phyloP scores from a whole-genome alignment of 2,888 invertebrate genomes.

The Eupsilia transversa region DNA sequence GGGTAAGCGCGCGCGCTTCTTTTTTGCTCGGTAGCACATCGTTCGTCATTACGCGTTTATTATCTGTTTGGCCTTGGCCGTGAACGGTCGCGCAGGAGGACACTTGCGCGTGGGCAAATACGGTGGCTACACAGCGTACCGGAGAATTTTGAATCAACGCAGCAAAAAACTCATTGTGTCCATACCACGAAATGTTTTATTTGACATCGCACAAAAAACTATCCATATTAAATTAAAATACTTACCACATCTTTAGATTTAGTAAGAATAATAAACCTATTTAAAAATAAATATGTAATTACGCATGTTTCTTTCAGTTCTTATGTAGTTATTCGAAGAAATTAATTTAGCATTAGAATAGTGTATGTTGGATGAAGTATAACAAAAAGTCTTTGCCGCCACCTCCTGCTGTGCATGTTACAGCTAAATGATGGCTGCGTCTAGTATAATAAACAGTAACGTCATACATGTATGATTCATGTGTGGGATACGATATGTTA shows the following conservation, averaged over 20 bases:
- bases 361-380: constrained; percentile 35
- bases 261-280: constrained; percentile 59
- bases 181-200: constrained; percentile 67
- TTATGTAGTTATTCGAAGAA: constrained; percentile 48
- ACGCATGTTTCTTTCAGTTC: constrained; percentile 42
- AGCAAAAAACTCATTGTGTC: constrained; percentile 73
- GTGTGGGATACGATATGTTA: constrained; percentile 1
- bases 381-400: constrained; percentile 33
- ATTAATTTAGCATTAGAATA: constrained; percentile 47
- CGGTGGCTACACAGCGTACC: constrained; percentile 72
- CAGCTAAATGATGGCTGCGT: constrained; percentile 42
- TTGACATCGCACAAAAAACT: constrained; percentile 63
- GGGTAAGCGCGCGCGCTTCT: constrained; percentile 78
- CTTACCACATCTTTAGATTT: constrained; percentile 58
- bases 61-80: constrained; percentile 89
- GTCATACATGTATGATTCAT: constrained; percentile 37
- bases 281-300: constrained; percentile 42
- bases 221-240: constrained; percentile 66
- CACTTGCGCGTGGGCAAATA: constrained; percentile 79
- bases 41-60: constrained; percentile 87
- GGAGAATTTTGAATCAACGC: constrained; percentile 73
- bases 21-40: constrained; percentile 84
- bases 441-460: constrained; percentile 41
- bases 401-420: constrained; percentile 50
- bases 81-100: constrained; percentile 87